A percentile compares a stretch with the other conserved stretches of the same genome.
phyloP scores from a whole-genome alignment of 2,888 invertebrate genomes.

The Prostheceraeus crozeri region DNA sequence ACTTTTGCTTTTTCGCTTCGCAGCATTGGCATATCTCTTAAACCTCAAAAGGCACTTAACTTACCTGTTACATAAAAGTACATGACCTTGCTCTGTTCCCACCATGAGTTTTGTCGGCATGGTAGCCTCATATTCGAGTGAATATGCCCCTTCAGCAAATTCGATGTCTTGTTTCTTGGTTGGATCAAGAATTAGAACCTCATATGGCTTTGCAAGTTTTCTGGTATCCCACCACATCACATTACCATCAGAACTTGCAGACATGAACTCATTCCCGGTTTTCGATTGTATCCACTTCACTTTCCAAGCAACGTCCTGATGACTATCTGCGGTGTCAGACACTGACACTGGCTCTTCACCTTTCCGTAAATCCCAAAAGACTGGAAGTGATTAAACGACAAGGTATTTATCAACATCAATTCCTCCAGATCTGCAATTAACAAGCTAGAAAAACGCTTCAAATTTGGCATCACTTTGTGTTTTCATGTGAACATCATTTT shows the following conservation, averaged over 20 bases:
- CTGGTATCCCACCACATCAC: conserved; percentile 73
- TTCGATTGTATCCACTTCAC: conserved; percentile 87
- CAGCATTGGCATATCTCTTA: too few species aligned
- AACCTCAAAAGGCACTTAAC: too few species aligned
- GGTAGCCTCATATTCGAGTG: conserved; percentile 72
- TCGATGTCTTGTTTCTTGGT: conserved; percentile 64
- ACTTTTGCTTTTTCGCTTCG: too few species aligned
- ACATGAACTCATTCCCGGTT: conserved; percentile 86
- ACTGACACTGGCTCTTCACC: conserved; percentile 72
- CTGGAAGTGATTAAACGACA: conserved; percentile 46
- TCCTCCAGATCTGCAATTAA: too few species aligned
- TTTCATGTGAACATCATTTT: too few species aligned
- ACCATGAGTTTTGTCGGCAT: conserved; percentile 76
- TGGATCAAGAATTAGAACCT: conserved; percentile 66
- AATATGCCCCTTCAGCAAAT: conserved; percentile 68
- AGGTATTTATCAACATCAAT: conserved; percentile 65
- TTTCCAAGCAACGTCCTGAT: conserved; percentile 76
- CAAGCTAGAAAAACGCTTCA: too few species aligned
- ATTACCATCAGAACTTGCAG: conserved; percentile 82
- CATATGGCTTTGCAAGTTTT: conserved; percentile 67
- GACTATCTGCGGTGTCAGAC: conserved; percentile 72
- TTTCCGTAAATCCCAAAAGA: conserved; percentile 61
- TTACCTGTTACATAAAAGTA: conserved; percentile 67
- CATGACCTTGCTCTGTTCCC: conserved; percentile 64
- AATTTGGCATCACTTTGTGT: too few species aligned